These are phyloP conservation scores for Blomia tropicalis DNA, from an alignment of 2,888 invertebrate species.

Conservation along the genomic window DNA sequence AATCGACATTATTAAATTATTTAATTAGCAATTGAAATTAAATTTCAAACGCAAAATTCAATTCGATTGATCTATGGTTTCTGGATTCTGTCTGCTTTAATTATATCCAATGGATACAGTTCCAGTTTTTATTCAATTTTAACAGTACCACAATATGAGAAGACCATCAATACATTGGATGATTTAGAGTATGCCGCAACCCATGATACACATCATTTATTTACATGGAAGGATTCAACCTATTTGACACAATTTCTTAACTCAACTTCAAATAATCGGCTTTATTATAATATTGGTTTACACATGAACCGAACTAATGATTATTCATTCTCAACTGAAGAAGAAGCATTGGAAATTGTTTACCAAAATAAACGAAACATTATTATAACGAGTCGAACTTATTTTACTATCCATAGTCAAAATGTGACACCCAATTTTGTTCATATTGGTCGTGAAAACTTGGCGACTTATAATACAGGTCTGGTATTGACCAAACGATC, in stretches of 20 bases:
- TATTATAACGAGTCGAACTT: not conserved
- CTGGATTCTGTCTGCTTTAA: not conserved
- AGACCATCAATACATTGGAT: not conserved
- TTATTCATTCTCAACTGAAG: not conserved
- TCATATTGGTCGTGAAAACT: not conserved
- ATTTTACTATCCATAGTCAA: not conserved
- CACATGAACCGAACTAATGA: not conserved
- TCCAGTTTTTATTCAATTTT: conserved; percentile 3
- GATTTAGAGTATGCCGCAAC: not conserved
- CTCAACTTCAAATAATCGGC: not conserved
- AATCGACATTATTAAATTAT: too few species aligned
- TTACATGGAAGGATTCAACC: not conserved
- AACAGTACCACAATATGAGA: not conserved
- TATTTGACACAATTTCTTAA: not conserved
- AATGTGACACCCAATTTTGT: not conserved
- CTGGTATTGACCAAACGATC: not conserved
- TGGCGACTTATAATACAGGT: not conserved
- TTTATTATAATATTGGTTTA: not conserved
- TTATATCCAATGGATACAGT: not conserved
- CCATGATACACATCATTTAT: not conserved
- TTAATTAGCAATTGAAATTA: not conserved
- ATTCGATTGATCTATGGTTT: not conserved
- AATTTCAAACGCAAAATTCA: not conserved
- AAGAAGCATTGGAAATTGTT: not conserved
- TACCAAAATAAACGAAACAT: not conserved